Base-by-base conservation (phyloP, 2,797 vertebrate genomes). In the Falco columbarius region DNA sequence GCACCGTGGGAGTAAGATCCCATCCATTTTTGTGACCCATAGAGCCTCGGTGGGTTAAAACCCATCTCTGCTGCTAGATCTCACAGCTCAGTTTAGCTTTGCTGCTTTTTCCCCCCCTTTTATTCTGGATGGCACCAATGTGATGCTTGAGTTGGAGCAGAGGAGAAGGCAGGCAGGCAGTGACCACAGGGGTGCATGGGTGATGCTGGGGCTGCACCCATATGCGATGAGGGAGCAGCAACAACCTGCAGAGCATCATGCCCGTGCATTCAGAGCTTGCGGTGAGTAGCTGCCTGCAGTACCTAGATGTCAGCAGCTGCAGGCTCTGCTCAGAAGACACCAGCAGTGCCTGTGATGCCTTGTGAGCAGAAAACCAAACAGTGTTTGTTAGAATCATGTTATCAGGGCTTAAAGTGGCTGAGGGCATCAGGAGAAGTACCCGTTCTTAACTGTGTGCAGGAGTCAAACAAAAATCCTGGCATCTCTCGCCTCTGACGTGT, bases 101-200 rank as follows among this genome's bases (percentile, higher is more conserved):
- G 6, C 22, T 26, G 1, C 15, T 13, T 16, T n/a, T 23, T 7
- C 1, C 3, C 7, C 9, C 14, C 14, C 12, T 32, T 24, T 65
- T 20, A 3, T 34, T 38, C 26, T 29, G 8, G 18, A 8, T 6
- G 15, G 10, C 9, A 58, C 7, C 8, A 30, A 27, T 11, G 3
- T 10, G 30, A 70, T 9, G 52, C 1, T 7, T 12, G 77, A 47
- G 34, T 24, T 29, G 14, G 72, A 75, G 73, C 87, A 13, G 8
- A 8, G 67, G 46, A 11, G 14, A 19, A 49, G 26, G 51, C 46
- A 21, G 34, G 19, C 40, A 42, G 44, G 44, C 44, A 44, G 44
- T 44, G 44, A 47, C 24, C n/a, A 10, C 30, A 8, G 0, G 12
- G 10, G 40, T 1, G 23, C 3, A 0, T 4, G 40, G 27, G 14